Percentiles rank a stretch among this genome's conserved stretches.
Evolutionary conservation across 2,113 vertebrate species (phyloP).

Genomic region (Egretta garzetta): DNA sequence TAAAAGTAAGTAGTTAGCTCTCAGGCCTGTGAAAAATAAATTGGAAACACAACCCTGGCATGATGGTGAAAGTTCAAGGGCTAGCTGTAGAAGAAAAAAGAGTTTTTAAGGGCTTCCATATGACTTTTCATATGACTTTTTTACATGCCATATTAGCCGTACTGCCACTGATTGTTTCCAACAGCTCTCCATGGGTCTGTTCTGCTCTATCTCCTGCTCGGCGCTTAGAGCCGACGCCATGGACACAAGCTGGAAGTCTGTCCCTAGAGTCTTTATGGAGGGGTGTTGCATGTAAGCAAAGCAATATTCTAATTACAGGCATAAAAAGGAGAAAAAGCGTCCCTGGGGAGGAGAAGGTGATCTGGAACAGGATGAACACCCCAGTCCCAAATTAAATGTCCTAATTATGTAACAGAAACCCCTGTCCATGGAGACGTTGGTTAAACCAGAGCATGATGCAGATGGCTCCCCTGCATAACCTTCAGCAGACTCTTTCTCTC

Average conservation of each 20-base stretch:
- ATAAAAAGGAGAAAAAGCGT: neutral
- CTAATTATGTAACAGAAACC: neutral
- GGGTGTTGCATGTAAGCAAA: neutral
- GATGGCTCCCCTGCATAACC: neutral
- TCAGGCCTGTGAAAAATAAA: conserved; percentile 3
- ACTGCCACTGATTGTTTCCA: neutral
- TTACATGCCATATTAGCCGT: neutral
- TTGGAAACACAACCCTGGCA: neutral
- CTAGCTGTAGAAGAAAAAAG: neutral
- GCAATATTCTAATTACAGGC: neutral
- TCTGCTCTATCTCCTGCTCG: neutral
- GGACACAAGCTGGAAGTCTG: neutral
- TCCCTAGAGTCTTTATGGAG: neutral
- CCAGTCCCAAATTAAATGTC: neutral
- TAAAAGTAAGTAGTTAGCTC: neutral
- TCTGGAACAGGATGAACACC: neutral
- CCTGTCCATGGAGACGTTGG: accelerated
- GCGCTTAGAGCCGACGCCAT: accelerated
- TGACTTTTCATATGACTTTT: neutral
- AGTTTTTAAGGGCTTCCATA: neutral
- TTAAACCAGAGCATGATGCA: neutral
- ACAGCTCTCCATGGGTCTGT: neutral
- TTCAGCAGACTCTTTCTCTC: neutral
- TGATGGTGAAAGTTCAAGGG: neutral
- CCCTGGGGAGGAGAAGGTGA: neutral